phyloP scores from a whole-genome alignment of 2,113 vertebrate species.

The Erythrolamprus reginae region DNA sequence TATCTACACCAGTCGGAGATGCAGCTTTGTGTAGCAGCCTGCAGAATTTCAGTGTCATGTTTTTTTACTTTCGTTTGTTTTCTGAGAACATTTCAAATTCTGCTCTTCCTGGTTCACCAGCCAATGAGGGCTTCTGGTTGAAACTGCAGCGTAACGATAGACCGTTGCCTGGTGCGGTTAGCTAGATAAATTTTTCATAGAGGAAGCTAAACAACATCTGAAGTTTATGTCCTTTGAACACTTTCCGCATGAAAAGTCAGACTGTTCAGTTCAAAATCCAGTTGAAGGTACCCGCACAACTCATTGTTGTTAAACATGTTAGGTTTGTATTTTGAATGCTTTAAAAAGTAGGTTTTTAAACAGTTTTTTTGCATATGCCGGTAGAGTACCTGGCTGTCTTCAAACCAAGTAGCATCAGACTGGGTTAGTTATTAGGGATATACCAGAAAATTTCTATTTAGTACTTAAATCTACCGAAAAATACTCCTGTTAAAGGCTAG shows the following conservation, averaged over 20 bases:
- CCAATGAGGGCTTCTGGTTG: constrained; percentile 18
- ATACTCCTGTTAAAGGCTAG: background rate
- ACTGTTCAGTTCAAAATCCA: background rate
- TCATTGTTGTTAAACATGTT: background rate
- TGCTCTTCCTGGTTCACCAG: background rate
- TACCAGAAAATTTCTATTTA: background rate
- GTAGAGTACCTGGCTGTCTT: background rate
- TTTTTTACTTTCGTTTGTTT: background rate
- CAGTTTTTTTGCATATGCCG: rapidly evolving
- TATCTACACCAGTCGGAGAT: rapidly evolving
- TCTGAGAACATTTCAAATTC: constrained; percentile 12
- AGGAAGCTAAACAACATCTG: background rate
- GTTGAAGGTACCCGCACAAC: background rate
- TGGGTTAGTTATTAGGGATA: background rate
- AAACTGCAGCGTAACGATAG: constrained; percentile 11
- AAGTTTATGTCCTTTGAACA: constrained; percentile 29
- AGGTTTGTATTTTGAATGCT: background rate
- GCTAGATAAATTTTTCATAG: constrained; percentile 31
- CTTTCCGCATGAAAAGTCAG: background rate
- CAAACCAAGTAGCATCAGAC: background rate
- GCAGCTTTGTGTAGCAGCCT: background rate
- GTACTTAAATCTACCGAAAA: background rate
- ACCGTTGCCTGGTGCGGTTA: constrained; percentile 32
- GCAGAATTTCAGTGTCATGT: background rate
- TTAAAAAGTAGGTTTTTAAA: background rate